Evolutionary conservation across 2,888 invertebrate species (phyloP).

Genomic region (Ischnus inquisitorius): DNA sequence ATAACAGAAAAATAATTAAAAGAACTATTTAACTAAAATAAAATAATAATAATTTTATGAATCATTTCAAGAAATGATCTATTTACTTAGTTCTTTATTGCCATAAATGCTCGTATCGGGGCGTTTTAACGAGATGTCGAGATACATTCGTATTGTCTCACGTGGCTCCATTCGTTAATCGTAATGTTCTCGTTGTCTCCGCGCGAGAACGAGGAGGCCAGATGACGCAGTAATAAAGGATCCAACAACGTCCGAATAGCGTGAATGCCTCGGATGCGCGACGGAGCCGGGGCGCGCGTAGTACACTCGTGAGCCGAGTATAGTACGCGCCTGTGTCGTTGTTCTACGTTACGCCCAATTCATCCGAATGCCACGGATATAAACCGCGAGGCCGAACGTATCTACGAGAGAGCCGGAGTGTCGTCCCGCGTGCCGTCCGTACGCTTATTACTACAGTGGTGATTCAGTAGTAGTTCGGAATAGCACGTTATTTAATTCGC

Average conservation of each 20-base stretch:
- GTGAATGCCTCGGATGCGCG: conserved; percentile 18
- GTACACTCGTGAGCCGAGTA: too few species aligned
- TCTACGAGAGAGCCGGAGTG: conserved; percentile 23
- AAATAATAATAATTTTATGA: too few species aligned
- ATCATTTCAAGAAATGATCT: too few species aligned
- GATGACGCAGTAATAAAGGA: conserved; percentile 33
- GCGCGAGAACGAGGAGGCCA: conserved; percentile 4
- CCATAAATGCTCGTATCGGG: too few species aligned
- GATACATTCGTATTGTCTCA: not conserved
- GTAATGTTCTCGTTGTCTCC: not conserved
- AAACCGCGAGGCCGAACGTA: conserved; percentile 11
- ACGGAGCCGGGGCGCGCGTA: conserved; percentile 12
- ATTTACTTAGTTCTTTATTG: too few species aligned
- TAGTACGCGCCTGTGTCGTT: conserved; percentile 34
- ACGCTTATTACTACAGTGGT: conserved; percentile 16
- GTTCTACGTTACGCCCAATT: not conserved
- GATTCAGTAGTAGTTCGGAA: conserved; percentile 40
- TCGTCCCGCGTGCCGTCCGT: conserved; percentile 10
- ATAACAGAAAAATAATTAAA: too few species aligned
- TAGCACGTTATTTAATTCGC: conserved; percentile 54
- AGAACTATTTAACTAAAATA: too few species aligned
- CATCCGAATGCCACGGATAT: conserved; percentile 17
- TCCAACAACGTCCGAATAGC: conserved; percentile 36
- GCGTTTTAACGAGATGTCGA: too few species aligned
- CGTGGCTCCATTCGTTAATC: not conserved